Conservation (phyloP, 1,140 invertebrate species). For the Sminthurides bifidus region DNA sequence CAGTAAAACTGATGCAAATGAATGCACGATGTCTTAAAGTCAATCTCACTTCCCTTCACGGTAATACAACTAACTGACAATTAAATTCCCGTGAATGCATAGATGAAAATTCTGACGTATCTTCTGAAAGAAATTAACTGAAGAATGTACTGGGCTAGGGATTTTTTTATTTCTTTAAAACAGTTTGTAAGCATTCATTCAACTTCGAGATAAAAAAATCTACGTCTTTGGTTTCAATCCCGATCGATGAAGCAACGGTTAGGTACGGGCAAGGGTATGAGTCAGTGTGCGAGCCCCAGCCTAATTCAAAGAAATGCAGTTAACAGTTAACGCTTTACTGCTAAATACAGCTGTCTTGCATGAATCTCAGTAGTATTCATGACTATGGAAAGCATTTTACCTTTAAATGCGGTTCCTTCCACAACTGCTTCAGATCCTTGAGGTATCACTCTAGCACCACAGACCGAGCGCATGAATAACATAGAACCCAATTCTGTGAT, state of each 20-base stretch:
- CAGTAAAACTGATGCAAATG: no score
- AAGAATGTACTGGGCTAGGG: no score
- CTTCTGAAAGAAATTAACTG: no score
- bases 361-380: not conserved
- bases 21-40: no score
- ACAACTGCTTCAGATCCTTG: constrained; percentile 44
- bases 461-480: constrained; percentile 58
- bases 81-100: no score
- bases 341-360: not conserved
- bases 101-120: no score
- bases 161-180: constrained; percentile 38
- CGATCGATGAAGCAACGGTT: constrained; percentile 57
- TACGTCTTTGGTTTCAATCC: constrained; percentile 54
- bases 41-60: no score
- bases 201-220: constrained; percentile 53
- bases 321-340: not conserved
- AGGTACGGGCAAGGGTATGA: constrained; percentile 52
- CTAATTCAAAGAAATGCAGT: constrained; percentile 32
- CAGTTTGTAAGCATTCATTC: constrained; percentile 45
- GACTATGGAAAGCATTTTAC: constrained; percentile 34
- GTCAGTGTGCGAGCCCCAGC: constrained; percentile 56
- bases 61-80: no score
- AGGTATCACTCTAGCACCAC: constrained; percentile 52
- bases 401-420: constrained; percentile 46
- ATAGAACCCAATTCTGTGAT: constrained; percentile 54